phyloP scores from a whole-genome alignment of 1,140 invertebrate species.

The Heterodera carotae region DNA sequence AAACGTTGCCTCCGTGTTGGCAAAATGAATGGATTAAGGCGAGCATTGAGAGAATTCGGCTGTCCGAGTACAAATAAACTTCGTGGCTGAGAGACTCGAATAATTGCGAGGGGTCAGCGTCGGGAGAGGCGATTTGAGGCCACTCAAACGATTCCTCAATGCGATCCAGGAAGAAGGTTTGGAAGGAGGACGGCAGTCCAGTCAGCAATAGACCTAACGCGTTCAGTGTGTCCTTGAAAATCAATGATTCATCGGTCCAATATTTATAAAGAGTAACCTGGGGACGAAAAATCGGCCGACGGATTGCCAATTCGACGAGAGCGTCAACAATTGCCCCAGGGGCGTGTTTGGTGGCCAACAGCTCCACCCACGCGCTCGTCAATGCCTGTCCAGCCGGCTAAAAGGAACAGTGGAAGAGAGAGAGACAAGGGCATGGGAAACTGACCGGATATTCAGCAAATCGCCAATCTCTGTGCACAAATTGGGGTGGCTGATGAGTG shows the following conservation, averaged over 20 bases:
- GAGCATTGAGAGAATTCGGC: slow-evolving; percentile 48
- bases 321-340: slow-evolving; percentile 33
- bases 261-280: slow-evolving; percentile 34
- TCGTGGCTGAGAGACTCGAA: slow-evolving; percentile 51
- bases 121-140: slow-evolving; percentile 31
- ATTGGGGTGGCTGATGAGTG: slow-evolving; percentile 45
- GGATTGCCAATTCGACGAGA: slow-evolving; percentile 43
- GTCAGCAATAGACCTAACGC: slow-evolving; percentile 46
- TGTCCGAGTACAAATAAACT: slow-evolving; percentile 48
- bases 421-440: neutral
- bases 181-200: slow-evolving; percentile 44
- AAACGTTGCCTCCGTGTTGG: slow-evolving; percentile 43
- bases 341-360: slow-evolving; percentile 43
- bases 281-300: slow-evolving; percentile 42
- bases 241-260: neutral
- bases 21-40: slow-evolving; percentile 49
- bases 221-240: slow-evolving; percentile 28
- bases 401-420: neutral
- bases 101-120: slow-evolving; percentile 35
- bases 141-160: slow-evolving; percentile 49
- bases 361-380: slow-evolving; percentile 45
- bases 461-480: slow-evolving; percentile 46
- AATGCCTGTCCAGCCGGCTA: slow-evolving; percentile 48
- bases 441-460: slow-evolving; percentile 40
- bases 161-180: slow-evolving; percentile 39